Base-by-base conservation (phyloP, 2,113 vertebrate species). In the Microtus oregoni region DNA sequence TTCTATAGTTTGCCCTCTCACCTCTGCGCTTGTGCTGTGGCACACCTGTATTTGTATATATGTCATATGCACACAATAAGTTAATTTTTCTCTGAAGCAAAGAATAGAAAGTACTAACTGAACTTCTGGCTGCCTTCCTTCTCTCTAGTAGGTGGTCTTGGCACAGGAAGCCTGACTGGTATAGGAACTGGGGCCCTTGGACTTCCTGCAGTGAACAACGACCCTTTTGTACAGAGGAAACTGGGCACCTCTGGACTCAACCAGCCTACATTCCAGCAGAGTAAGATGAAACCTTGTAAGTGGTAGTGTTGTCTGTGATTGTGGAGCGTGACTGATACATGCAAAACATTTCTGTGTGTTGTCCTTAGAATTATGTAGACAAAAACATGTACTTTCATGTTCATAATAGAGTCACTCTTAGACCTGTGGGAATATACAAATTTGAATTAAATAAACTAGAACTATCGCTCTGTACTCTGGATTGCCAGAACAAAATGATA, bases 231-330 rank as follows among this genome's bases (percentile, higher is more conserved):
- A 96, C 99, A 99, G 98, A 99, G 99, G 98, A 99, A 99, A 99
- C 99, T 99, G 99, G 99, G 99, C 99, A 99, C 99, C 96, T 99
- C 99, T 95, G 99, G 99, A 98, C 97, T 99, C 98, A 99, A 99
- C 98, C 99, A 99, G 81, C 99, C 99, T 75, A 99, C 99, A 98
- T 99, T 99, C 99, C 99, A 99, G 99, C 99, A 99, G 99, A 99
- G 99, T 99, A 99, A 99, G 99, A 99, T 99, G 98, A 99, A 99
- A 99, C 98, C 99, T 99, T 99, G 99, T 99, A 99, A 99, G 99
- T 99, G 99, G 99, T 99, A 99, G 99, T 99, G 98, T 98, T 99
- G 99, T 99, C 98, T 99, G 99, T 99, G 99, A 98, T 98, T 99
- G 98, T 98, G 99, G 99, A 98, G 99, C 92, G 98, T 99, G 99